Evolutionary conservation across 2,888 invertebrate species (phyloP).

Genomic region (Rambutsinella grinnellia): DNA sequence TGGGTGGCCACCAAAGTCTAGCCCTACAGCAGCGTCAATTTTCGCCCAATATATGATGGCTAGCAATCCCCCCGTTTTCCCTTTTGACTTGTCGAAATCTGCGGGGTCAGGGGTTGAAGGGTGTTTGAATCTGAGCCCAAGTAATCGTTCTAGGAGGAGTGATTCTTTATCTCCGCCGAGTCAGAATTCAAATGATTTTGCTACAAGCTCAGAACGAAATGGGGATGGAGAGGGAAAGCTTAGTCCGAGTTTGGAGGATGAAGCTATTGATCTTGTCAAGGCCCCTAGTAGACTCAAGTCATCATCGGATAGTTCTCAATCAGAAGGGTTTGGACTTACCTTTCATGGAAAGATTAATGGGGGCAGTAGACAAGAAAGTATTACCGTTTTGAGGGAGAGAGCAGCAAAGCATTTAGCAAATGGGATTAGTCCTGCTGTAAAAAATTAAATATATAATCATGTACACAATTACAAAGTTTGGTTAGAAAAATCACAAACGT

Average conservation of each 20-base stretch:
- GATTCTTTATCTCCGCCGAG: slow-evolving; percentile 38
- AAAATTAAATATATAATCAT: slow-evolving; percentile 18
- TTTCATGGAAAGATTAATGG: slow-evolving; percentile 36
- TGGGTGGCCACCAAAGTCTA: slow-evolving; percentile 47
- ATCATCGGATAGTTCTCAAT: background rate
- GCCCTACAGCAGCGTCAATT: slow-evolving; percentile 51
- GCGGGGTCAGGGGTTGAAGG: slow-evolving; percentile 12
- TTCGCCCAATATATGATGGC: slow-evolving; percentile 64
- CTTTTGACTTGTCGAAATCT: slow-evolving; percentile 60
- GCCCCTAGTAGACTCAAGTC: background rate
- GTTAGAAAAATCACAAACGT: background rate
- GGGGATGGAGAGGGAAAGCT: slow-evolving; percentile 28
- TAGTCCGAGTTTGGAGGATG: slow-evolving; percentile 40
- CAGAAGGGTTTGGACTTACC: slow-evolving; percentile 24
- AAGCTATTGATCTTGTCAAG: slow-evolving; percentile 62
- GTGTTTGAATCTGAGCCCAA: slow-evolving; percentile 58
- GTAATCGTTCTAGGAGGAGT: slow-evolving; percentile 40
- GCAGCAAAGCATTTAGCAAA: slow-evolving; percentile 49
- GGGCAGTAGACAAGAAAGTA: slow-evolving; percentile 52
- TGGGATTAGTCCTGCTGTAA: slow-evolving; percentile 32
- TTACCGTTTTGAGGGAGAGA: slow-evolving; percentile 60
- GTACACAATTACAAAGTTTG: background rate
- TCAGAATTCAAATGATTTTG: slow-evolving; percentile 37
- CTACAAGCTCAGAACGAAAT: slow-evolving; percentile 13
- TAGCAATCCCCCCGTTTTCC: slow-evolving; percentile 57